Evolutionary conservation across 2,113 vertebrate genomes (phyloP).

Genomic region (Canis aureus): DNA sequence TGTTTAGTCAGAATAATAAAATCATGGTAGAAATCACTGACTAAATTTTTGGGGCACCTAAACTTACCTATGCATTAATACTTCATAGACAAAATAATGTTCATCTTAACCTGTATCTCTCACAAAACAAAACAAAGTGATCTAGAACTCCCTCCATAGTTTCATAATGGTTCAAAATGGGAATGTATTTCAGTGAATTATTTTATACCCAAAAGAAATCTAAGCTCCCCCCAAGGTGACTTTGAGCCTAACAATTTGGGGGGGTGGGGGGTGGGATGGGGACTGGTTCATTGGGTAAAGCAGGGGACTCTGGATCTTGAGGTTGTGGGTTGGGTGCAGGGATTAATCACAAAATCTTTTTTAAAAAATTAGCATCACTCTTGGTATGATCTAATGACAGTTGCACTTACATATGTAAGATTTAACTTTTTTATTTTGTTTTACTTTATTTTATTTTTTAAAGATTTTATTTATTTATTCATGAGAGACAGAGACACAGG

Average conservation of each 20-base stretch:
- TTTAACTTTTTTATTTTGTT: constrained; percentile 48
- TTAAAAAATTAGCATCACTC: constrained; percentile 1
- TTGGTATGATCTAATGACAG: background rate
- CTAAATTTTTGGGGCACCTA: constrained; percentile 4
- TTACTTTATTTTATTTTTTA: no score
- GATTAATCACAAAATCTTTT: background rate
- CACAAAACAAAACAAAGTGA: constrained; percentile 45
- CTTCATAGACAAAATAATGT: constrained; percentile 29
- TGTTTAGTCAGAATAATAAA: constrained; percentile 42
- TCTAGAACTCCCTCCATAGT: background rate
- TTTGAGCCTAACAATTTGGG: constrained; percentile 35
- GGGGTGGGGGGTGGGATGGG: rapidly evolving
- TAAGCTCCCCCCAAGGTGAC: constrained; percentile 55
- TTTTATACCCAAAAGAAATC: constrained; percentile 57
- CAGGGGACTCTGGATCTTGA: background rate
- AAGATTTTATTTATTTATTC: no score
- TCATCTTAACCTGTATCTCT: constrained; percentile 16
- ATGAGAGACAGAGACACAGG: no score
- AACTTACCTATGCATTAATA: background rate
- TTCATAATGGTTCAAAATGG: constrained; percentile 11
- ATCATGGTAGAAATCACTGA: background rate
- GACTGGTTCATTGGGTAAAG: background rate
- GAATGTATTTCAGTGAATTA: constrained; percentile 42
- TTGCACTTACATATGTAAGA: background rate
- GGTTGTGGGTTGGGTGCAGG: background rate